A percentile compares a stretch with the other conserved stretches of the same genome.
phyloP scores from a whole-genome alignment of 2,888 invertebrate species.

The Watsonalla cultraria region DNA sequence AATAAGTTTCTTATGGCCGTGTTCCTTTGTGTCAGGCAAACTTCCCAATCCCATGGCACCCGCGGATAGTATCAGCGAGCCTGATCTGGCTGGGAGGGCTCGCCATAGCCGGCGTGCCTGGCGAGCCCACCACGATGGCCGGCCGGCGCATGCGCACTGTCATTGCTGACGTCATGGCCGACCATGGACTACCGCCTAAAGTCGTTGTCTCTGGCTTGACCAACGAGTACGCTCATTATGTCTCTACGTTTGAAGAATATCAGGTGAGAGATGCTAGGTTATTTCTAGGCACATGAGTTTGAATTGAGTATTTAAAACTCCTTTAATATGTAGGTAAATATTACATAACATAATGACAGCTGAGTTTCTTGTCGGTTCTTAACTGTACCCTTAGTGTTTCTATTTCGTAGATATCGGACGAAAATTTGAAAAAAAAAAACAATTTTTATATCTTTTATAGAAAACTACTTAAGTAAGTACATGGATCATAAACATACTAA shows the following conservation, averaged over 20 bases:
- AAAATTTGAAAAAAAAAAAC: too few relatives aligned
- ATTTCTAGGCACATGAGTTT: too few relatives aligned
- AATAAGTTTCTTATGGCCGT: not conserved
- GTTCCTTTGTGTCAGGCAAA: slow-evolving; percentile 37
- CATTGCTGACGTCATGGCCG: slow-evolving; percentile 57
- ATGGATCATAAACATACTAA: too few relatives aligned
- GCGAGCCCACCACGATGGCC: slow-evolving; percentile 93
- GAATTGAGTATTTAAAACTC: too few relatives aligned
- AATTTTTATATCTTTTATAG: too few relatives aligned
- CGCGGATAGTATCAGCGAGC: slow-evolving; percentile 84
- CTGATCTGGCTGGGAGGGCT: slow-evolving; percentile 84
- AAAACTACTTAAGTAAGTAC: too few relatives aligned
- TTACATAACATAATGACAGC: too few relatives aligned
- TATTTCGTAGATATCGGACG: too few relatives aligned
- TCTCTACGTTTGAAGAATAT: slow-evolving; percentile 90
- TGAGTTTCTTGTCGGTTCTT: too few relatives aligned
- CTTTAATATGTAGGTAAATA: too few relatives aligned
- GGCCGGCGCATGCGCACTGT: slow-evolving; percentile 82
- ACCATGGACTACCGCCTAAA: slow-evolving; percentile 51
- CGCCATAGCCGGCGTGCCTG: slow-evolving; percentile 86
- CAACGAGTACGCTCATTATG: slow-evolving; percentile 90
- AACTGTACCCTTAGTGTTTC: too few relatives aligned
- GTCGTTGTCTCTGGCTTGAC: slow-evolving; percentile 87
- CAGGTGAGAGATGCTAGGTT: slow-evolving; percentile 75
- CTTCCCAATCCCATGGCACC: slow-evolving; percentile 89